Percentiles rank a stretch among this genome's conserved stretches.
Conservation (phyloP, 1,140 invertebrate genomes). For the Heliconius hewitsoni region DNA sequence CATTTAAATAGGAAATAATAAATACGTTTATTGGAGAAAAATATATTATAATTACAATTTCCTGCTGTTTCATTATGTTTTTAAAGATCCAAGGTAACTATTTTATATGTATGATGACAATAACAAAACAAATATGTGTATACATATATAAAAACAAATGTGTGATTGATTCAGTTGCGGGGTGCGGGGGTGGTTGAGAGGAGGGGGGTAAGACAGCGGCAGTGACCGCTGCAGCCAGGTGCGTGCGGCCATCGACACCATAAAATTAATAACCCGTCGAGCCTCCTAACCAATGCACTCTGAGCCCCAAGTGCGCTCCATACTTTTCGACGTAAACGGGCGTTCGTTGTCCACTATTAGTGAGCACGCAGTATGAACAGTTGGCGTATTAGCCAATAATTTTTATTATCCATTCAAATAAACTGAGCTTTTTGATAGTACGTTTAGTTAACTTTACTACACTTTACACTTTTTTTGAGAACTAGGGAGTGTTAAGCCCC, state of each 20-base stretch:
- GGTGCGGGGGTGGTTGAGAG: constrained; percentile 25
- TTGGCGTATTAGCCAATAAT: too few species aligned
- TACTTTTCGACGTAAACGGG: constrained; percentile 37
- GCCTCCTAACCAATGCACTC: constrained; percentile 75
- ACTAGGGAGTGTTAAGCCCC: too few species aligned
- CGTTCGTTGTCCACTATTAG: constrained; percentile 14
- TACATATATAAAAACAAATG: constrained; percentile 43
- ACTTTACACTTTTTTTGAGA: too few species aligned
- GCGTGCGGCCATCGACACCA: constrained; percentile 79
- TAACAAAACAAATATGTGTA: constrained; percentile 41
- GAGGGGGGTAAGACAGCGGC: constrained; percentile 54
- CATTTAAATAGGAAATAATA: not conserved
- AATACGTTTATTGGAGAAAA: not conserved
- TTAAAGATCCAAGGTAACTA: constrained; percentile 15
- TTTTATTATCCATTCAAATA: not conserved
- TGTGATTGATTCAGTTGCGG: constrained; percentile 66
- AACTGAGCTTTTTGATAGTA: not conserved
- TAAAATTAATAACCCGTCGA: constrained; percentile 80
- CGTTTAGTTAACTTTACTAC: too few species aligned
- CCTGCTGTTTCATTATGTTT: constrained; percentile 1
- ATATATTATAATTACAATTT: not conserved
- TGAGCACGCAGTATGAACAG: not conserved
- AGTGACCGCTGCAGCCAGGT: constrained; percentile 77
- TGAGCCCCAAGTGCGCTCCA: constrained; percentile 66
- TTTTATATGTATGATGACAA: constrained; percentile 47